phyloP scores from a whole-genome alignment of 2,113 vertebrate species.

The Craseonycteris thonglongyai region DNA sequence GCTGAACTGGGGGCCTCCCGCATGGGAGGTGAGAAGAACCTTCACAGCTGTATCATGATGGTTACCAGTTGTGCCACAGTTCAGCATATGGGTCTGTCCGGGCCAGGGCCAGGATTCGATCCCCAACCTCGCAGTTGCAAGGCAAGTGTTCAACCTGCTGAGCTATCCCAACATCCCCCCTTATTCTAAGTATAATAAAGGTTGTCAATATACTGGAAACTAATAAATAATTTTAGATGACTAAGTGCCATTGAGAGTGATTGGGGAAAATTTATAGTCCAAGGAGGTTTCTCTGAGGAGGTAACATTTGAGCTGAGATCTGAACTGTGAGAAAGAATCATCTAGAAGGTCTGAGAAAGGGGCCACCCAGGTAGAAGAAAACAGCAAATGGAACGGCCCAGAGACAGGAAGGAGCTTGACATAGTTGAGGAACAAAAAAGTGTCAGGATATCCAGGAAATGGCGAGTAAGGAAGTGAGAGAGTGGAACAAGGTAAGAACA shows the following conservation, averaged over 20 bases:
- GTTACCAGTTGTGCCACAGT: no score
- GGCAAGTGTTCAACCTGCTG: no score
- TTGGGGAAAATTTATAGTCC: not conserved
- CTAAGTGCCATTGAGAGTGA: not conserved
- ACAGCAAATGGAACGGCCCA: not conserved
- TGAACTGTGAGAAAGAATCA: not conserved
- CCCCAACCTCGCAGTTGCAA: no score
- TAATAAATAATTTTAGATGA: not conserved
- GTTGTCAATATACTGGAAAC: not conserved
- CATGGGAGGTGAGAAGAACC: no score
- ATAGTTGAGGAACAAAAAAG: not conserved
- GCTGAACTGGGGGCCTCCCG: no score
- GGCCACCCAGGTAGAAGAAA: not conserved
- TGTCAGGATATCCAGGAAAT: not conserved
- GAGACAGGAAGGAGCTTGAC: not conserved
- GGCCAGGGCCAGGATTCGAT: no score
- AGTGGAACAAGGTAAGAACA: not conserved
- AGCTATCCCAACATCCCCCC: no score
- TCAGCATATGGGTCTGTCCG: no score
- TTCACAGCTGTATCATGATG: no score
- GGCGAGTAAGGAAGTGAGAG: not conserved
- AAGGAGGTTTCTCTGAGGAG: not conserved
- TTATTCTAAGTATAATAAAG: conserved; percentile 11
- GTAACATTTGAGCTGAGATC: not conserved
- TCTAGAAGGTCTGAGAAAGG: not conserved